Conservation (phyloP, 2,888 invertebrate species). For the Smittia aterrima region DNA sequence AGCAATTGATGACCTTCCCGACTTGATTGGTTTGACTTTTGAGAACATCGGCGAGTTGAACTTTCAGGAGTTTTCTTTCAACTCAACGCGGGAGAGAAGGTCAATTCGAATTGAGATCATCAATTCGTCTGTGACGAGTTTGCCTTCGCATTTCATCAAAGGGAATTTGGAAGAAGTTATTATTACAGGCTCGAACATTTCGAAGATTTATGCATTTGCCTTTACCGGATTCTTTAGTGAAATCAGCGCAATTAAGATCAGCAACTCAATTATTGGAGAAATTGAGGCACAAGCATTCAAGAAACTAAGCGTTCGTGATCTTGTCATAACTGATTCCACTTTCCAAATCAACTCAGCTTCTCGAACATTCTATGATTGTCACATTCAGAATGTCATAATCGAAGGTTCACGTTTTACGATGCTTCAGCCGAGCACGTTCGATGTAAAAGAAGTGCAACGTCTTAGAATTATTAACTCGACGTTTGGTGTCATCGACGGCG, state of each 20-base stretch:
- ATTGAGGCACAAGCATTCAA: conserved; percentile 72
- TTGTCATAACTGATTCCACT: conserved; percentile 63
- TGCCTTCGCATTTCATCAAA: conserved; percentile 55
- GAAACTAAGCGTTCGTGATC: conserved; percentile 68
- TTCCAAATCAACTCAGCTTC: conserved; percentile 64
- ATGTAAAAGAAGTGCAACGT: conserved; percentile 62
- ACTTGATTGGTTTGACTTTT: conserved; percentile 64
- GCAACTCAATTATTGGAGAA: conserved; percentile 60
- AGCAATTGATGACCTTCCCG: conserved; percentile 61
- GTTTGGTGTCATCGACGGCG: conserved; percentile 62
- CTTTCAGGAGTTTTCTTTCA: conserved; percentile 62
- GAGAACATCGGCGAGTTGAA: conserved; percentile 62
- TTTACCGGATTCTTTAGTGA: conserved; percentile 69
- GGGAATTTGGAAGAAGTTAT: conserved; percentile 69
- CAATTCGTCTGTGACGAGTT: conserved; percentile 49
- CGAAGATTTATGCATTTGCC: conserved; percentile 66
- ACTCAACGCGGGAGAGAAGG: conserved; percentile 58
- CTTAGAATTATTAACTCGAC: conserved; percentile 62
- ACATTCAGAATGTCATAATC: conserved; percentile 63
- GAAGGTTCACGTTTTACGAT: conserved; percentile 64
- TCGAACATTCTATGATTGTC: conserved; percentile 70
- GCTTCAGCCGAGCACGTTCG: conserved; percentile 69
- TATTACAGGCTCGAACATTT: conserved; percentile 63
- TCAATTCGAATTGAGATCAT: conserved; percentile 50
- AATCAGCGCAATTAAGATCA: conserved; percentile 63